Percentiles rank a stretch among this genome's conserved stretches.
phyloP scores from a whole-genome alignment of 2,888 invertebrate genomes.

The Anoplius nigerrimus region DNA sequence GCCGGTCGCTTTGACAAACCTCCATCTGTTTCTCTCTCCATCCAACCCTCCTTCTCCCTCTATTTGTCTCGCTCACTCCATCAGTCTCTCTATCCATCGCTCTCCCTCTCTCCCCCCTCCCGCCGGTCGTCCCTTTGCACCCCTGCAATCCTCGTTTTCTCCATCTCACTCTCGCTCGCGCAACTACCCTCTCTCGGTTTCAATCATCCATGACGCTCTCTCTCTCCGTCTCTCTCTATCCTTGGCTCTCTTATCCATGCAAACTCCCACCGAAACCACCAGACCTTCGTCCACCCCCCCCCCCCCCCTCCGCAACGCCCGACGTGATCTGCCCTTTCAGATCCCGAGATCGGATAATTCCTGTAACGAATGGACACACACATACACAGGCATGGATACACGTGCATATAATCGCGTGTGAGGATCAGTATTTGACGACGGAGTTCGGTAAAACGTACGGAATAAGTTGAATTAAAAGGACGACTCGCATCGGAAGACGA shows the following conservation, averaged over 20 bases:
- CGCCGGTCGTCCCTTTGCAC: too few relatives aligned
- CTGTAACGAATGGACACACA: constrained; percentile 57
- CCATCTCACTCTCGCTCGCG: constrained; percentile 8
- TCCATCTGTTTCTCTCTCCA: constrained; percentile 9
- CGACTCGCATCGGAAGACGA: too few relatives aligned
- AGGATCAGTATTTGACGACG: background rate
- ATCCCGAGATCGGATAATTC: constrained; percentile 61
- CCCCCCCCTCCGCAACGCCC: background rate
- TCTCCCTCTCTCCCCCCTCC: constrained; percentile 11
- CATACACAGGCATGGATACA: constrained; percentile 2
- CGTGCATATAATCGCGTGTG: constrained; percentile 26
- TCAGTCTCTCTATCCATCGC: background rate
- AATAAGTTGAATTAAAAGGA: too few relatives aligned
- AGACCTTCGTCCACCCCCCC: background rate
- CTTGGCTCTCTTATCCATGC: constrained; percentile 19
- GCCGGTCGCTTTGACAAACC: constrained; percentile 58
- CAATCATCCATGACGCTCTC: constrained; percentile 10
- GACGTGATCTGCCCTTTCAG: constrained; percentile 53
- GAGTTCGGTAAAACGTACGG: too few relatives aligned
- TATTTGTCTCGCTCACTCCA: background rate
- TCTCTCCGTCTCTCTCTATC: constrained; percentile 28
- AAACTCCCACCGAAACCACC: constrained; percentile 14
- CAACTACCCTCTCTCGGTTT: background rate
- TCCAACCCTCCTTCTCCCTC: constrained; percentile 17
- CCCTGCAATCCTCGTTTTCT: background rate